Evolutionary conservation across 2,113 vertebrate species (phyloP), one percentile per base, ranked within the genome.

Genomic region (Brachyistius frenatus): DNA sequence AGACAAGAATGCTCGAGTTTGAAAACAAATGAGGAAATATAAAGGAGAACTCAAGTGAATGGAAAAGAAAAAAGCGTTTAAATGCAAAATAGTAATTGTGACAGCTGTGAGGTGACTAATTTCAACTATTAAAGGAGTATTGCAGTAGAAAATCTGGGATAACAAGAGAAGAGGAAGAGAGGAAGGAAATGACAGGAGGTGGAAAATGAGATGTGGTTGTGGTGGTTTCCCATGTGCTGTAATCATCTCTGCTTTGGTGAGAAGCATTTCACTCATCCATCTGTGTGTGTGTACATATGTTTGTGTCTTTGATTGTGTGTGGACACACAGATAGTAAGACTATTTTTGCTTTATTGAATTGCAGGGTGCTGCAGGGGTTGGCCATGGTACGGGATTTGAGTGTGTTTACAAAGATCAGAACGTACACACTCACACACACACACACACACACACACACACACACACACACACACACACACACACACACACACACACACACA

Each of bases 211-310:
- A 66, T 75, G 80, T 56, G 77, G 76, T 66, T 49, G 8, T 54
- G 63, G 76, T 80, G 74, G 81, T 76, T 88, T 86, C 61, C 79
- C 52, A 58, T 72, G 41, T 44, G 31, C 70, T 88, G 76, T 78
- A 91, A 88, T 90, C 80, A 80, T 76, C 63, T 68, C 68, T 74
- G 78, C 70, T 90, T 81, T 89, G 82, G 55, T 86, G 87, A 79
- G 78, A 86, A 67, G 55, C 39, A 35, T 67, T 82, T 84, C 39
- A 79, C 84, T 81, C 78, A 80, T 61, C 70, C 80, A 35, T 67
- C 15, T 74, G 64, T n/a, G 39, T 47, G 71, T 68, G 81, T 65
- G 67, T 60, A 1, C 4, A 3, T n/a, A 31, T 55, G 37, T 72
- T 50, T 83, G 77, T 71, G 54, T 39, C 36, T 68, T 56, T 75